phyloP scores from a whole-genome alignment of 2,113 vertebrate genomes.

The Elachura formosa region DNA sequence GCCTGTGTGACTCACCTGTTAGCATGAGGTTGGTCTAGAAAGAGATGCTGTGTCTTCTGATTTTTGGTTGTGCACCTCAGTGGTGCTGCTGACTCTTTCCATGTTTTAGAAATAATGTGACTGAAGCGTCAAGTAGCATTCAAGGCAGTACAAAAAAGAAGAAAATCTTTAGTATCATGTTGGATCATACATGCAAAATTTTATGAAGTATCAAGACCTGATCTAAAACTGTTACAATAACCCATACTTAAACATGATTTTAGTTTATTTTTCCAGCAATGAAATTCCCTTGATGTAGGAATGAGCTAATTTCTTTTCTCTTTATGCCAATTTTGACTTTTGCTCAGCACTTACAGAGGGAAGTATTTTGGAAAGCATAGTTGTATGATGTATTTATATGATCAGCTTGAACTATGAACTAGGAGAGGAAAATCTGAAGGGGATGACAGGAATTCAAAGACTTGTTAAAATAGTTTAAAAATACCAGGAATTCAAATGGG shows the following conservation, averaged over 20 bases:
- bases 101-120: neutral
- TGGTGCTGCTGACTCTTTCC: neutral
- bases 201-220: neutral
- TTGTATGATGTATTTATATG: neutral
- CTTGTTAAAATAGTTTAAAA: neutral
- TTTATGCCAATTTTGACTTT: neutral
- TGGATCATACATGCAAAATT: neutral
- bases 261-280: neutral
- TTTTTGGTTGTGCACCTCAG: neutral
- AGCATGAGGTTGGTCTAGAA: neutral
- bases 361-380: neutral
- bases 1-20: neutral
- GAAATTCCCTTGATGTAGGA: neutral
- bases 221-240: neutral
- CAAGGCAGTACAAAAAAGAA: neutral
- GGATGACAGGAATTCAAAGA: neutral
- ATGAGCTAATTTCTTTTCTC: neutral
- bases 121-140: neutral
- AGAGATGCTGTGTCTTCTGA: neutral
- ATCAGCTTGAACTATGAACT: neutral
- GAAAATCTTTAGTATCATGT: neutral
- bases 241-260: neutral
- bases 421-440: neutral
- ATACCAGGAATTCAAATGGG: slow-evolving; percentile 24
- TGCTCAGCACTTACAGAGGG: neutral